Evolutionary conservation across 2,888 invertebrate genomes (phyloP), one percentile per base, ranked within the genome.

Genomic region (Baccha elongata): DNA sequence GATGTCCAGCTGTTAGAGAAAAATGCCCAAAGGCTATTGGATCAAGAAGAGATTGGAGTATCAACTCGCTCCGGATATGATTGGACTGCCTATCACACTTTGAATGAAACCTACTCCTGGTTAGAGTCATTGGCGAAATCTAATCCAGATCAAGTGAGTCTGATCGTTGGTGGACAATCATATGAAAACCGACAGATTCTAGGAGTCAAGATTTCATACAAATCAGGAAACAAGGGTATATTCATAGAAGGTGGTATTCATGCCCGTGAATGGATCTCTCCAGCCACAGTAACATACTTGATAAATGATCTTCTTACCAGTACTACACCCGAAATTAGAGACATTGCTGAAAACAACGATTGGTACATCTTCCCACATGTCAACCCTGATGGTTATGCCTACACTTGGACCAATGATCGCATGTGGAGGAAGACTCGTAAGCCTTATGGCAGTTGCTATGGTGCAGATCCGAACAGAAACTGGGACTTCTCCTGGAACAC

Each of bases 361-460:
- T 96, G 95, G 94, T 94, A 95, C 87, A 92, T 96, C 65, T 92
- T 96, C 75, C 96, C 96, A 0, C 90, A 94, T 13, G 89, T 93
- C n/a, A 96, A 96, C 88, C 95, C 95, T 3, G 96, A 96, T 90
- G 96, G 96, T 1, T 95, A 93, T 86, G 93, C 92, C 46, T 94
- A 93, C 87, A 93, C 94, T 0, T 94, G 94, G 87, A 92, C 91
- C 13, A 88, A 87, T 35, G 93, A 92, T 42, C 92, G 94, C 40
- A 85, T 93, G 81, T 95, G 95, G 95, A 89, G 93, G 15, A 95
- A 95, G 86, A 95, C 94, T 1, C 91, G 94, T 29, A 91, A 91
- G 68, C 92, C 91, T 0, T 92, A 92, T 35, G 91, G 90, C 8
- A 53, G 53, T 10, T 93, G 94, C 85, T 88, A 89, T 74, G 96